Conservation (phyloP, 2,888 invertebrate species). For the Chaetoderma sp. region DNA sequence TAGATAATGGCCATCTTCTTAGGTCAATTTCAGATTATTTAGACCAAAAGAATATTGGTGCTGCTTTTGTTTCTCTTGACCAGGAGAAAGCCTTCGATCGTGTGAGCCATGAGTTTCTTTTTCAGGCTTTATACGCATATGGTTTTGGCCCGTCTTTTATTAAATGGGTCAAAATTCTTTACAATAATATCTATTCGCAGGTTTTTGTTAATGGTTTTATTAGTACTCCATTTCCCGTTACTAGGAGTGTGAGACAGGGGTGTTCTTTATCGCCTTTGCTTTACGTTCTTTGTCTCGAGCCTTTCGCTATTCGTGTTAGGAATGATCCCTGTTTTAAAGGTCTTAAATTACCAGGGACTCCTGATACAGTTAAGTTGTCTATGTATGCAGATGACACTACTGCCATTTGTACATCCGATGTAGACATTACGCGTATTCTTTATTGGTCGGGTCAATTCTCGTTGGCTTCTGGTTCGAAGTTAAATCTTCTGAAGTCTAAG, state of each 20-base stretch:
- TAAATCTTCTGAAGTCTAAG: slow-evolving; percentile 31
- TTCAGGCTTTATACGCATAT: slow-evolving; percentile 32
- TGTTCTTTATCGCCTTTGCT: background rate
- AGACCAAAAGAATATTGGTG: slow-evolving; percentile 33
- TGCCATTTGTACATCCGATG: background rate
- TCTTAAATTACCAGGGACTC: slow-evolving; percentile 19
- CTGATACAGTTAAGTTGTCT: slow-evolving; percentile 6
- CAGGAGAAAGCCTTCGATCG: slow-evolving; percentile 46
- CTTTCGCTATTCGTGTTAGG: background rate
- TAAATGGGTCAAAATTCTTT: slow-evolving; percentile 38
- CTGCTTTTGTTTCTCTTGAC: slow-evolving; percentile 37
- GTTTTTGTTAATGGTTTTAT: slow-evolving; percentile 6
- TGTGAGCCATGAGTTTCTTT: slow-evolving; percentile 38
- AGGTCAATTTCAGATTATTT: slow-evolving; percentile 37
- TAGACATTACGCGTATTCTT: background rate
- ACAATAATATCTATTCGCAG: slow-evolving; percentile 9
- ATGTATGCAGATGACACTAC: slow-evolving; percentile 21
- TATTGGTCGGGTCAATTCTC: slow-evolving; percentile 12
- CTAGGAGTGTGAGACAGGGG: background rate
- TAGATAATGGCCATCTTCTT: slow-evolving; percentile 39
- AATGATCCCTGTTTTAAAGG: slow-evolving; percentile 11
- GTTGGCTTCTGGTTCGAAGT: slow-evolving; percentile 29
- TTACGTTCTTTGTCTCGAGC: slow-evolving; percentile 2
- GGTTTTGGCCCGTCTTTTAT: slow-evolving; percentile 37
- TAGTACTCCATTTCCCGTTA: background rate